Evolutionary conservation across 1,140 invertebrate species (phyloP), one percentile per base, ranked within the genome.

Genomic region (Parasteatoda tepidariorum): DNA sequence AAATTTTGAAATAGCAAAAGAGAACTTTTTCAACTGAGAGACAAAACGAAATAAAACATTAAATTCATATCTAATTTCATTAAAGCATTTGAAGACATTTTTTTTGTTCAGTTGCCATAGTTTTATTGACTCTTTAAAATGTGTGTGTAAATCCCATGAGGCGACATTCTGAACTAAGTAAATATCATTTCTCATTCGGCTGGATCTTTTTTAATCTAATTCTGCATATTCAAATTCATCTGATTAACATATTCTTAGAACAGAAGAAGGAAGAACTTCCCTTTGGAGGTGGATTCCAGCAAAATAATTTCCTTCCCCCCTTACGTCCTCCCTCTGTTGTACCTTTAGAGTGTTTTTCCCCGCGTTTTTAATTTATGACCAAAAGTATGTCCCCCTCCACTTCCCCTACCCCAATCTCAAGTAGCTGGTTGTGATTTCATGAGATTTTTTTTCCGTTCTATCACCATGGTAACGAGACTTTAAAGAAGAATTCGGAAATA

Each of bases 181-280:
- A 18, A 70, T 41, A 3, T 9, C 15, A 68, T 41, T 68, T 34
- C 66, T 15, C 34, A 68, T 24, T 68, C 13, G 13, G 33, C 55
- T 34, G 61, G 62, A 38, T 24, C 34, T 75, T 38, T 62, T 30
- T 24, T 18, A 22, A 34, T 33, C 24, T 26, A n/a, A 64, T 64
- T 18, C 26, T 22, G 26, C 30, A 38, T 26, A 38, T 73, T 57
- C 48, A 31, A 57, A 57, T 57, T n/a, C 24, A 75, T 13, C 62
- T 79, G 62, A 79, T 79, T 79, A 79, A 67, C 75, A 79, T 79
- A 79, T 79, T 79, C 75, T 79, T 67, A 68, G 57, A 68, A 55
- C 41, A 66, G 75, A 55, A 38, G 34, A 75, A 30, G 55, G 24
- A 41, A 34, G 71, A 55, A 75, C 71, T 22, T 26, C 57, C 57